Base-by-base conservation (phyloP, 2,797 vertebrate genomes). In the Molossus alvarezi region DNA sequence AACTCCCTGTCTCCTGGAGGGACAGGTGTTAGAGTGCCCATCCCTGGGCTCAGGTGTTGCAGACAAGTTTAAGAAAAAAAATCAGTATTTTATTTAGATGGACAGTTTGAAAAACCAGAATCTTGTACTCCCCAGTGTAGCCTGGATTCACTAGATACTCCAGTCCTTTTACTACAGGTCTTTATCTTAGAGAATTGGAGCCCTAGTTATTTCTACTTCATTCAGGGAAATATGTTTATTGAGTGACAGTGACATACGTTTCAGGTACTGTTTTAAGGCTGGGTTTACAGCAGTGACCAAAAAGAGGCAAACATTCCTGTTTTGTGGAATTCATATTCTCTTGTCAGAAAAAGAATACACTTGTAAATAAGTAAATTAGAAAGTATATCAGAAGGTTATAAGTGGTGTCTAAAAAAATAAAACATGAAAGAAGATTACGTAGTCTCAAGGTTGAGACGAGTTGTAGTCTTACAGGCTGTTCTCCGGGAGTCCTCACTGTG, bases 81-180 rank as follows among this genome's bases (percentile, higher is more conserved):
- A 10, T 53, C 48, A 64, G 0, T 45, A 33, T 65, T 79, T 72
- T 90, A 73, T 71, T 14, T 37, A 71, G 55, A 88, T 55, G 27
- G 48, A 9, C 83, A 67, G 0, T 71, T 53, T 41, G 75, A 45
- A 88, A 75, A 58, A 45, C 21, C 41, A 45, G 62, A 75, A 13
- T 55, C 60, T 83, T 27, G 11, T 58, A 10, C n/a, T 58, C 2
- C 80, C n/a, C 11, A 3, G 18, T 48, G 67, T 86, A 51, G 67
- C 60, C 51, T 25, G 80, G 73, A 37, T 65, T 7, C 25, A 11
- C 7, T 4, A 10, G 58, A 6, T 13, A 15, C 5, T 2, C n/a
- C 3, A 9, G 1, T 4, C 48, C 21, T 58, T 23, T 58, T 11
- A 12, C 1, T 7, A 10, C 1, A 0, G 15, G 20, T 80, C 48